Conservation (phyloP, 2,797 vertebrate species). For the Etheostoma nigrum region DNA sequence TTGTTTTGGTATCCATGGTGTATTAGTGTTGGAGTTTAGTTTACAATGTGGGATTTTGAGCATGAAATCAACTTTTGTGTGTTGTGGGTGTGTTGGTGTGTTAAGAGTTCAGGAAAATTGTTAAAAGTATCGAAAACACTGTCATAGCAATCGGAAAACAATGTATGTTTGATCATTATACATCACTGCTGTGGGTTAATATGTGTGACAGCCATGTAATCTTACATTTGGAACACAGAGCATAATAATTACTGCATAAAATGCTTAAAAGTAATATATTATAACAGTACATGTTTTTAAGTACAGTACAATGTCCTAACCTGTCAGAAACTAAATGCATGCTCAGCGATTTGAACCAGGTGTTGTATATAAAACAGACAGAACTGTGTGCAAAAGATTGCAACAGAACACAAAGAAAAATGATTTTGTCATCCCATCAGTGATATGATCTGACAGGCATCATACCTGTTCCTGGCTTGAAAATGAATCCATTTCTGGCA, state of each 20-base stretch:
- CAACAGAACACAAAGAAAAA: constrained; percentile 1
- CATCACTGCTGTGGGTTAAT: not conserved
- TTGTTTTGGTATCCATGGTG: no score
- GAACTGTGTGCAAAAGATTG: not conserved
- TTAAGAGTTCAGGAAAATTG: no score
- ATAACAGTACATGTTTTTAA: not conserved
- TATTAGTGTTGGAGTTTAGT: no score
- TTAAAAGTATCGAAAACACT: no score
- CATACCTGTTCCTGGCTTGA: not conserved
- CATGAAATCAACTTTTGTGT: no score
- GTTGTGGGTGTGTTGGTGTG: no score
- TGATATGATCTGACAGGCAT: not conserved
- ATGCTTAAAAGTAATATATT: not conserved
- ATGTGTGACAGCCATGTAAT: not conserved
- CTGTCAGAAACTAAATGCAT: not conserved
- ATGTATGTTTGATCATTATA: not conserved
- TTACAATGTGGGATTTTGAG: no score
- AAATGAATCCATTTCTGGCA: not conserved
- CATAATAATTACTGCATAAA: not conserved
- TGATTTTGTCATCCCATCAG: not conserved
- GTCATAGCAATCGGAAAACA: no score
- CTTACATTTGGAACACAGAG: not conserved
- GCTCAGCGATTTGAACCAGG: not conserved
- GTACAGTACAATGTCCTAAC: not conserved
- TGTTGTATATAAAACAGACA: not conserved